Base-by-base conservation (phyloP, 2,113 vertebrate genomes). In the Hippocampus abdominalis region DNA sequence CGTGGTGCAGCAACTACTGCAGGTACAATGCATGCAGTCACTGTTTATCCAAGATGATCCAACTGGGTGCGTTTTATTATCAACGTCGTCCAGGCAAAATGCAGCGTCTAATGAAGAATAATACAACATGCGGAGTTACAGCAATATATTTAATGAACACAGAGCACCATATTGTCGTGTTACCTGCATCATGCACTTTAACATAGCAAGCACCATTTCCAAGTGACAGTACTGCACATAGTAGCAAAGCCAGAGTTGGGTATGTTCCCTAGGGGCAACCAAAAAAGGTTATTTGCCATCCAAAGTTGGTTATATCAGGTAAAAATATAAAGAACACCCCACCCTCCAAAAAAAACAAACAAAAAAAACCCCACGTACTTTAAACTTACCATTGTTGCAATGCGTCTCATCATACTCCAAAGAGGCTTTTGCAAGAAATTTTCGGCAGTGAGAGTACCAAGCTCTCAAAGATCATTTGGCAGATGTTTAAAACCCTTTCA, bases 1-100 rank as follows among this genome's bases (percentile, higher is more conserved):
- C 87, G 0, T 70, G 42, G 15, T 0, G 12, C 89, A 90, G 49
- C 87, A 89, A 3, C 0, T 0, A 0, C 0, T 0, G 12, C 90
- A 91, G 11, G 0, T 0, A 23, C 90, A 91, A 44, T 79, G 25
- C 27, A 32, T 11, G 20, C 89, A 91, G 0, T 0, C 0, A 46
- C 72, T 75, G 40, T 90, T 89, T 53, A 61, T 91, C 90, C 89
- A 91, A 27, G 0, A 0, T 32, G 82, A 82, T 53, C 86, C 89
- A 0, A 80, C 1, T n/a, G 12, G 0, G 83, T 90, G 81, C 80
- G 68, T 77, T 2, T 79, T 82, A 0, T 49, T 1, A 74, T 91
- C 88, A 0, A 0, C 0, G 0, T 2, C 0, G 8, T 91, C 89
- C 46, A 54, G 6, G 70, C 90, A 91, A 4, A 75, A 54, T n/a